Evolutionary conservation across 1,140 invertebrate genomes (phyloP).

Genomic region (Streblospio benedicti): DNA sequence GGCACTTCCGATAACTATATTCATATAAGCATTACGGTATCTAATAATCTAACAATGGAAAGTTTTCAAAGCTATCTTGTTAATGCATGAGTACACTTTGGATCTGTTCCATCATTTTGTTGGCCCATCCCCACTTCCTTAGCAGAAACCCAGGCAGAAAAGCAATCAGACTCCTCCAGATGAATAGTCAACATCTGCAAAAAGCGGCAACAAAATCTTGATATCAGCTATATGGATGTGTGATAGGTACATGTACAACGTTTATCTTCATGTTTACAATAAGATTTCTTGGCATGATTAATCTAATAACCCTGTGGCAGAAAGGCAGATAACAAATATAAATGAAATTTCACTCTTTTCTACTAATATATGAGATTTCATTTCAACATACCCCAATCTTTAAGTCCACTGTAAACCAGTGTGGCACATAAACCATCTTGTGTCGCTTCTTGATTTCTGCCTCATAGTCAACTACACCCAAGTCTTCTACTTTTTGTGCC

Average conservation of each 20-base stretch:
- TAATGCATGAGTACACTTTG: constrained; percentile 67
- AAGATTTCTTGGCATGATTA: too few species aligned
- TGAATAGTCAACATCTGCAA: constrained; percentile 91
- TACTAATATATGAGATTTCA: too few species aligned
- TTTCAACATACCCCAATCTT: constrained; percentile 80
- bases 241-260: too few species aligned
- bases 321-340: too few species aligned
- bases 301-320: too few species aligned
- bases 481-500: constrained; percentile 81
- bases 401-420: constrained; percentile 98
- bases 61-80: too few species aligned
- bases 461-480: constrained; percentile 86
- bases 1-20: too few species aligned
- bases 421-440: constrained; percentile 92
- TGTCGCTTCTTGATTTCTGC: constrained; percentile 86
- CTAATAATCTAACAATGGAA: too few species aligned
- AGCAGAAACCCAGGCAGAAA: constrained; percentile 94
- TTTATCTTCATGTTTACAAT: too few species aligned
- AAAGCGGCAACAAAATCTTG: constrained; percentile 13
- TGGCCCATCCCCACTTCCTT: constrained; percentile 80
- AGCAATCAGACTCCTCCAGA: constrained; percentile 94
- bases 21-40: too few species aligned
- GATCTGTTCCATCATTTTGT: constrained; percentile 61
- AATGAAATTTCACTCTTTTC: too few species aligned
- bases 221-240: not conserved